Conservation (phyloP, 2,888 invertebrate species). For the Beris morrisii region DNA sequence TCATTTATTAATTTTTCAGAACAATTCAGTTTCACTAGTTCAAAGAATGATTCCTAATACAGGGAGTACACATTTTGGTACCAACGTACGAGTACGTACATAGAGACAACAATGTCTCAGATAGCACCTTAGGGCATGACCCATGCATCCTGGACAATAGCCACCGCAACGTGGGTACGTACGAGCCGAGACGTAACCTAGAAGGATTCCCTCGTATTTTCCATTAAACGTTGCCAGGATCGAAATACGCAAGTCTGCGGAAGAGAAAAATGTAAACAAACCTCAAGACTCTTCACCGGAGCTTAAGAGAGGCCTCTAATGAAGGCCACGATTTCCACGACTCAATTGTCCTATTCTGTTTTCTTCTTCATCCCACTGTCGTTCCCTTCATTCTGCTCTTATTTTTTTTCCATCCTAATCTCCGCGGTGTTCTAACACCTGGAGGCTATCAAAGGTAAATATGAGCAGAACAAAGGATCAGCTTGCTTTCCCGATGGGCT, state of each 20-base stretch:
- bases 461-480: conserved; percentile 38
- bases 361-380: background rate
- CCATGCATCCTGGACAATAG: too few species aligned
- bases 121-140: too few species aligned
- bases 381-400: conserved; percentile 5
- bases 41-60: too few species aligned
- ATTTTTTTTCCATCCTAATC: conserved; percentile 25
- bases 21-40: too few species aligned
- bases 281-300: conserved; percentile 19
- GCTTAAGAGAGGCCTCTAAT: conserved; percentile 23
- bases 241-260: conserved; percentile 12
- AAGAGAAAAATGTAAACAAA: conserved; percentile 27
- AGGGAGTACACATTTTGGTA: too few species aligned
- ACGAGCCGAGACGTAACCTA: too few species aligned
- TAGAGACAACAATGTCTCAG: too few species aligned
- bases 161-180: too few species aligned
- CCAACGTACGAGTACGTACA: too few species aligned
- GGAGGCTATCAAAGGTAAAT: conserved; percentile 37
- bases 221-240: background rate
- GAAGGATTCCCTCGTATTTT: too few species aligned
- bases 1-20: too few species aligned
- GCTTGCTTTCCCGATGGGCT: conserved; percentile 14
- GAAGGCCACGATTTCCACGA: conserved; percentile 9
- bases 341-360: conserved; percentile 13
- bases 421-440: conserved; percentile 34